Evolutionary conservation across 1,140 invertebrate species (phyloP).

Genomic region (Trichonephila clavipes): DNA sequence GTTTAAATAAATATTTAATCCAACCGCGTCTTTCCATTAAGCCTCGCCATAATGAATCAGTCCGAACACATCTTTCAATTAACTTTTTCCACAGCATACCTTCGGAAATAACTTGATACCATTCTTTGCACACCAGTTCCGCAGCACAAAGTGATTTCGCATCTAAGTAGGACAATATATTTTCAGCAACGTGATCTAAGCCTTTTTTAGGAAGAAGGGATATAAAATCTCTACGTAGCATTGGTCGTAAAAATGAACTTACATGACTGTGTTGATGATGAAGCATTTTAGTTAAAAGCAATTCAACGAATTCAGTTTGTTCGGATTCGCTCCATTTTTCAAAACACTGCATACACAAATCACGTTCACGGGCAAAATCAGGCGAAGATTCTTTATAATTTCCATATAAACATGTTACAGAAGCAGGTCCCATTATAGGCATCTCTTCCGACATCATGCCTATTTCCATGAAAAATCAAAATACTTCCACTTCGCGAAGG

Average conservation of each 20-base stretch:
- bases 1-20: slow-evolving; percentile 97
- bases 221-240: slow-evolving; percentile 99
- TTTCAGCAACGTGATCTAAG: slow-evolving; percentile 98
- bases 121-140: slow-evolving; percentile 98
- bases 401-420: slow-evolving; percentile 63
- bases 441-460: slow-evolving; percentile 73
- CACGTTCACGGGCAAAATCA: slow-evolving; percentile 84
- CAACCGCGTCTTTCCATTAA: slow-evolving; percentile 97
- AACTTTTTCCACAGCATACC: slow-evolving; percentile 99
- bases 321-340: slow-evolving; percentile 86
- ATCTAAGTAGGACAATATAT: slow-evolving; percentile 97
- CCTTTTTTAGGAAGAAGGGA: slow-evolving; percentile 98
- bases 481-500: not conserved
- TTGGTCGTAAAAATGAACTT: slow-evolving; percentile 97
- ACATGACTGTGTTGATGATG: slow-evolving; percentile 99
- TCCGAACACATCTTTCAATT: slow-evolving; percentile 94
- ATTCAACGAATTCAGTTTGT: slow-evolving; percentile 98
- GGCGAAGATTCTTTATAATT: slow-evolving; percentile 72
- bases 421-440: slow-evolving; percentile 48
- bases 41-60: slow-evolving; percentile 97
- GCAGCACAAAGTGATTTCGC: slow-evolving; percentile 95
- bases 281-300: slow-evolving; percentile 96
- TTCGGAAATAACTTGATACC: slow-evolving; percentile 98
- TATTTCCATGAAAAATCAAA: slow-evolving; percentile 60
- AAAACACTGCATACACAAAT: slow-evolving; percentile 92